These are phyloP conservation scores for Nycticryphes semicollaris DNA, from an alignment of 2,113 vertebrate genomes.

Conservation along the genomic window DNA sequence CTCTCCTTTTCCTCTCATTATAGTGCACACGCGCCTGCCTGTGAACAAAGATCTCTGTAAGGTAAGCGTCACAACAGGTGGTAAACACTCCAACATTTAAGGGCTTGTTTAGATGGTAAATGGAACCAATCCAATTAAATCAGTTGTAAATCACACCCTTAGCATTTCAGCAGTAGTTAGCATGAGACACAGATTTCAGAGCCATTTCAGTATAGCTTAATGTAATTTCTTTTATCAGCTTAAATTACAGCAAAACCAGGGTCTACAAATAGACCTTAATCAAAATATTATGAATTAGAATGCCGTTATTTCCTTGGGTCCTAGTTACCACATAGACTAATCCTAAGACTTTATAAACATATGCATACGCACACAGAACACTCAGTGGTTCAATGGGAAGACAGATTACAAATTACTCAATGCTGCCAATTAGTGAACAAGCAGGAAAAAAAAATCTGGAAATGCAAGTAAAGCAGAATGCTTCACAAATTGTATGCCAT, in stretches of 20 bases:
- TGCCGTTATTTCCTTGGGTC: constrained; percentile 30
- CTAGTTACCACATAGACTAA: constrained; percentile 19
- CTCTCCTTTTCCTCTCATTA: neutral
- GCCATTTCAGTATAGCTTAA: constrained; percentile 36
- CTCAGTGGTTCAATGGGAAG: constrained; percentile 34
- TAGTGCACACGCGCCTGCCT: neutral
- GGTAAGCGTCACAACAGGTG: constrained; percentile 63
- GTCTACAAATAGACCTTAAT: constrained; percentile 40
- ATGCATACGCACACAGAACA: constrained; percentile 1
- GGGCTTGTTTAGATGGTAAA: constrained; percentile 60
- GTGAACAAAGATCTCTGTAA: constrained; percentile 36
- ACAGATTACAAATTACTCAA: constrained; percentile 46
- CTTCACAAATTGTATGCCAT: neutral
- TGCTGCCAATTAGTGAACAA: constrained; percentile 47
- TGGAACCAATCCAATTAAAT: constrained; percentile 62
- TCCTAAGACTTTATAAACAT: constrained; percentile 34
- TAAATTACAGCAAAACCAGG: constrained; percentile 36
- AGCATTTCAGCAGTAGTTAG: constrained; percentile 44
- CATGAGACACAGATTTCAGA: constrained; percentile 24
- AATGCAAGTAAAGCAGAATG: neutral
- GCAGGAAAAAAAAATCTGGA: neutral
- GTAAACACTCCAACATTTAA: constrained; percentile 59
- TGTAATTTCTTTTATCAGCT: constrained; percentile 36
- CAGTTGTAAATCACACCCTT: constrained; percentile 56
- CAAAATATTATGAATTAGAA: constrained; percentile 60